Base-by-base conservation (phyloP, 2,888 invertebrate genomes). In the Apamea epomidion region DNA sequence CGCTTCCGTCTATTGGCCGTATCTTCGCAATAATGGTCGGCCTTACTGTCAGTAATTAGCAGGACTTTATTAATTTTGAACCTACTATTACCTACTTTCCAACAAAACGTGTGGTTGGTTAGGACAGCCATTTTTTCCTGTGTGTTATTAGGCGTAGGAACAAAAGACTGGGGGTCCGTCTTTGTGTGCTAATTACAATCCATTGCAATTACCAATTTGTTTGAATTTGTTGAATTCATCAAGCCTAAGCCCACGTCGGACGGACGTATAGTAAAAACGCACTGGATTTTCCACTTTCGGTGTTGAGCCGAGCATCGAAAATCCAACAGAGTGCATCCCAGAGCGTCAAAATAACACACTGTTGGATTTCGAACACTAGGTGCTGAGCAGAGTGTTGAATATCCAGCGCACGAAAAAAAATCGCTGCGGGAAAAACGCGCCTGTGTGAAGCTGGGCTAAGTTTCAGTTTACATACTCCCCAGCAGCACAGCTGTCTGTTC, bases 1-100 rank as follows among this genome's bases (percentile, higher is more conserved):
- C n/a, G 67, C 74, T 83, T 84, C 84, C 84, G 65, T 42, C 37
- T 48, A 78, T 81, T 85, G 69, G 81, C 2, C 6, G 42, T 51
- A 29, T 4, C 14, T 42, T 81, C 29, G 68, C 48, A 60, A 58
- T 75, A 68, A 81, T 81, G n/a, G 67, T 37, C 10, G 54, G 18
- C 62, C 32, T 73, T 69, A 37, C 60, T 81, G 69, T 21, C 74
- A 42, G 21, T 8, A 69, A 70, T 85, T 74, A 74, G n/a, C 29
- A 45, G 51, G 51, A 45, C 29, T 82, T 62, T 72, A 80, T 80
- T 73, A 48, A 60, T 70, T 74, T 45, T 7, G 18, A 69, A 42
- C 70, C 32, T 32, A 37, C 2, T 29, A 54, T 80, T 67, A 71
- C 0, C 0, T 58, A 67, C 18, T 32, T n/a, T 71, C 21, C 1